phyloP scores from a whole-genome alignment of 2,888 invertebrate genomes.

The Catocala sponsa region DNA sequence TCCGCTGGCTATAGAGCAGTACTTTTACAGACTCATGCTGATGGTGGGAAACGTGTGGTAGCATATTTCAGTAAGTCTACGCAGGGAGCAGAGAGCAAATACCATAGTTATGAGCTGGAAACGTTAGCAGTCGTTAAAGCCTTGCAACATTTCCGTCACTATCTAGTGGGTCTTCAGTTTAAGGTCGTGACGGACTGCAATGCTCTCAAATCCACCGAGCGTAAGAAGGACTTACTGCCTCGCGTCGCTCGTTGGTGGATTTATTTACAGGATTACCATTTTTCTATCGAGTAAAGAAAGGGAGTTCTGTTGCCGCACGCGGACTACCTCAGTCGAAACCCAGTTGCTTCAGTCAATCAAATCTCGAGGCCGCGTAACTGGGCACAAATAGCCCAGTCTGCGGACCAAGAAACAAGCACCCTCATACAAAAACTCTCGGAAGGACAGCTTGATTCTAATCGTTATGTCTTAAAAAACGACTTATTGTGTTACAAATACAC shows the following conservation, averaged over 20 bases:
- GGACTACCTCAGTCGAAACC: slow-evolving; percentile 35
- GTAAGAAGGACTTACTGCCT: slow-evolving; percentile 35
- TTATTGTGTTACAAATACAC: not conserved
- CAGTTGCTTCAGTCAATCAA: not conserved
- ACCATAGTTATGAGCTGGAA: slow-evolving; percentile 26
- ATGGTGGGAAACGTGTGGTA: slow-evolving; percentile 28
- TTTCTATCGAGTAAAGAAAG: slow-evolving; percentile 38
- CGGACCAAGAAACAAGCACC: slow-evolving; percentile 34
- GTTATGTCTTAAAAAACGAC: not conserved
- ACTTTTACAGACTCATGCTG: slow-evolving; percentile 23
- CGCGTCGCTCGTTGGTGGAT: slow-evolving; percentile 39
- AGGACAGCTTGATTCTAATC: slow-evolving; percentile 9
- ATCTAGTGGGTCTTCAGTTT: slow-evolving; percentile 31
- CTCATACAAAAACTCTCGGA: slow-evolving; percentile 33
- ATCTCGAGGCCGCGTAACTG: slow-evolving; percentile 31
- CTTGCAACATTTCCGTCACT: slow-evolving; percentile 40
- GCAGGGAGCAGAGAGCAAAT: slow-evolving; percentile 35
- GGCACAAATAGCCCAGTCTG: slow-evolving; percentile 38
- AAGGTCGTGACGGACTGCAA: slow-evolving; percentile 22
- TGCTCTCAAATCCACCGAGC: slow-evolving; percentile 21
- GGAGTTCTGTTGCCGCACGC: slow-evolving; percentile 32
- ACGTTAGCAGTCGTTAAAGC: slow-evolving; percentile 33
- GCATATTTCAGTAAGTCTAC: slow-evolving; percentile 33
- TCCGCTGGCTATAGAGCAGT: slow-evolving; percentile 25
- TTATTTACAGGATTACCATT: slow-evolving; percentile 40